phyloP scores from a whole-genome alignment of 2,113 vertebrate species.

The Laticauda laticaudata region DNA sequence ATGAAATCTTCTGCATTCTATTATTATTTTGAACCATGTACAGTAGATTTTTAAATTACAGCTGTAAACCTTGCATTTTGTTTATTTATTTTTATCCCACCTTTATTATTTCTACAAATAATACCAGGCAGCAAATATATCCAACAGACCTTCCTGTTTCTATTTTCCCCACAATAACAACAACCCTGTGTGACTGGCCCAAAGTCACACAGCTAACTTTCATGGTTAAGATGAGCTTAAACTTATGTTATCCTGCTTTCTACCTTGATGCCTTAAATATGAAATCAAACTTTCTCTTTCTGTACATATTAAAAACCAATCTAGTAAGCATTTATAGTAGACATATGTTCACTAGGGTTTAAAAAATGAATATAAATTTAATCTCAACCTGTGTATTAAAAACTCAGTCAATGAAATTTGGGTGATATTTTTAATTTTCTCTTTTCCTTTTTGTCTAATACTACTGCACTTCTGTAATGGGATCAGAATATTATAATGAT shows the following conservation, averaged over 20 bases:
- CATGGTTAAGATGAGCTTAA: background rate
- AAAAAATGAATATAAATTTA: conserved; percentile 32
- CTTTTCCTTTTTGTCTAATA: background rate
- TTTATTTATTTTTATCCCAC: too few relatives aligned
- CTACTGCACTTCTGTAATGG: background rate
- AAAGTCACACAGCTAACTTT: background rate
- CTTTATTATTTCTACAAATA: too few relatives aligned
- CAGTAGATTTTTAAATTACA: conserved; percentile 44
- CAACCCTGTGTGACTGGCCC: too few relatives aligned
- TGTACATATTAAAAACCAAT: background rate
- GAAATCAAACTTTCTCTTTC: background rate
- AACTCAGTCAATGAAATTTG: background rate
- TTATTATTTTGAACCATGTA: conserved; percentile 38
- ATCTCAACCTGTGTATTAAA: conserved; percentile 21
- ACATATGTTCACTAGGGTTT: background rate
- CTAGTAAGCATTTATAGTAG: background rate
- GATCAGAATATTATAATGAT: background rate
- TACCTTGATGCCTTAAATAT: too few relatives aligned
- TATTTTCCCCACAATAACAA: too few relatives aligned
- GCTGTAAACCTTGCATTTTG: conserved; percentile 34
- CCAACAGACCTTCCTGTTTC: too few relatives aligned
- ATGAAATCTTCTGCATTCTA: conserved; percentile 42
- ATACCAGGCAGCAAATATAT: too few relatives aligned
- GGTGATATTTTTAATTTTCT: background rate
- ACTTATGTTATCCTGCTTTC: background rate